Conservation (phyloP, 1,140 invertebrate genomes). For the Lepidurus couesii region DNA sequence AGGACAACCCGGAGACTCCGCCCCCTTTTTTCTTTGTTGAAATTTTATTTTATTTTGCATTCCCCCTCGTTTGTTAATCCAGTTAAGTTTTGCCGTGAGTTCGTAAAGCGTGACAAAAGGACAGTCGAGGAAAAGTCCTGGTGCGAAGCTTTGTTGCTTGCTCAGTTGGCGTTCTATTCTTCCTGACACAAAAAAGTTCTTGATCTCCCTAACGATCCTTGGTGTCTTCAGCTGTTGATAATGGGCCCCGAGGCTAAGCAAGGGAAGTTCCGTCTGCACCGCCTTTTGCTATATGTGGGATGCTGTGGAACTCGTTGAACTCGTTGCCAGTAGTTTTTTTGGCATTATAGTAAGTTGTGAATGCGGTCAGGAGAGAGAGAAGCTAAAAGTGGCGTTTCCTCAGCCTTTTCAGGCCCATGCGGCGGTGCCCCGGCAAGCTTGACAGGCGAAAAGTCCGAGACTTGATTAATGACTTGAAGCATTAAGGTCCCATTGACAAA, state of each 20-base stretch:
- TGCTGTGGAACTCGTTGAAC: no score
- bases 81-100: not conserved
- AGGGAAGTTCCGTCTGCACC: not conserved
- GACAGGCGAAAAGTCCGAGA: not conserved
- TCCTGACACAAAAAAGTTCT: not conserved
- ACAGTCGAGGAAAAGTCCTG: not conserved
- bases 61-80: not conserved
- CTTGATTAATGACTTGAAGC: not conserved
- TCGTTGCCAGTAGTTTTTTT: no score
- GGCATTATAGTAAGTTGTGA: no score
- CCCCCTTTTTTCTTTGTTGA: no score
- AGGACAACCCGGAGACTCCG: not conserved
- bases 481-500: constrained; percentile 14
- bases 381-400: no score
- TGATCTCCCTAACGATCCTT: not conserved
- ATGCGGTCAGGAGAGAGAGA: no score
- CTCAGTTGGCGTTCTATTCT: not conserved
- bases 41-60: not conserved
- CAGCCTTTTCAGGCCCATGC: not conserved
- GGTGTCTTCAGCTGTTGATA: constrained; percentile 1
- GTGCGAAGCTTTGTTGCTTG: not conserved
- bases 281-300: no score
- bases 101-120: not conserved
- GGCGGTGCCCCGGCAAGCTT: not conserved
- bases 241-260: not conserved